Percentiles rank a stretch among this genome's conserved stretches.
phyloP scores from a whole-genome alignment of 1,140 invertebrate genomes.

The Lasaia peninsularis region DNA sequence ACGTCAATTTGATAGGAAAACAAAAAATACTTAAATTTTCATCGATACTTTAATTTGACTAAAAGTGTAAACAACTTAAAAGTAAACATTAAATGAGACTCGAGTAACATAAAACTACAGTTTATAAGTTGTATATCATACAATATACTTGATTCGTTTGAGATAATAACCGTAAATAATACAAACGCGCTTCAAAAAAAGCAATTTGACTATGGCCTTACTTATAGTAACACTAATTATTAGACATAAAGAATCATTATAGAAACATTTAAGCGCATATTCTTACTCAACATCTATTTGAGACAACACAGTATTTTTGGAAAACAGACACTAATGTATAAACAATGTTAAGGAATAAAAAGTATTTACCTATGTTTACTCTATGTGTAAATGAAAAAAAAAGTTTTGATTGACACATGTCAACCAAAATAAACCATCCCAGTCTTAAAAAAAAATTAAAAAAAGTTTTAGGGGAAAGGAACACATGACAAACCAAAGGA shows the following conservation, averaged over 20 bases:
- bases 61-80: slow-evolving; percentile 6
- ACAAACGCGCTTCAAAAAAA: not conserved
- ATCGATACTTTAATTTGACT: not conserved
- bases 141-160: not conserved
- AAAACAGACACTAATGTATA: no score
- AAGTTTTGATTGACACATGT: no score
- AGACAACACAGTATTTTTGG: no score
- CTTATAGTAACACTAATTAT: not conserved
- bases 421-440: no score
- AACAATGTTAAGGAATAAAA: not conserved
- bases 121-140: not conserved
- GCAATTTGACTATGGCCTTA: not conserved
- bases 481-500: no score
- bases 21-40: not conserved
- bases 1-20: no score
- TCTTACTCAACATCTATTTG: not conserved
- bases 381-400: no score
- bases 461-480: no score
- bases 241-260: not conserved
- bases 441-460: no score
- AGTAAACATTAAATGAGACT: not conserved
- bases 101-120: not conserved
- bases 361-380: no score
- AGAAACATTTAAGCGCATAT: not conserved
- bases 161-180: not conserved